phyloP scores from a whole-genome alignment of 2,797 vertebrate species.

The Acanthiza pusilla region DNA sequence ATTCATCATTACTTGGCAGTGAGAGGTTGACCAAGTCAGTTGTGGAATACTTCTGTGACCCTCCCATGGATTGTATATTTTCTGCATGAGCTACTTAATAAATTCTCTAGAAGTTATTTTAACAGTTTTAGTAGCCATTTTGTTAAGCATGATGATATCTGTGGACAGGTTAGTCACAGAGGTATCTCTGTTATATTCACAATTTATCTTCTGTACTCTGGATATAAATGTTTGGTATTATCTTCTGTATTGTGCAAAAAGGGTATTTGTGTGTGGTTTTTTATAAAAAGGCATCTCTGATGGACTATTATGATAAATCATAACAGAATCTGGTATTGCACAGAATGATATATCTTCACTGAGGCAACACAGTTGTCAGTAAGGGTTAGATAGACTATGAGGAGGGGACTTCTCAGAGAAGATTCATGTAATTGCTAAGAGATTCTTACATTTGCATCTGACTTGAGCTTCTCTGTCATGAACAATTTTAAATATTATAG shows the following conservation, averaged over 20 bases:
- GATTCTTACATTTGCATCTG: neutral
- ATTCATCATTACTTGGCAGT: slow-evolving; percentile 17
- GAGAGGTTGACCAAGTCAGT: slow-evolving; percentile 8
- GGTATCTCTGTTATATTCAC: neutral
- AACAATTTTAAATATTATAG: neutral
- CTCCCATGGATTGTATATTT: neutral
- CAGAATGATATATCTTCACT: neutral
- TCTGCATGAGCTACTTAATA: neutral
- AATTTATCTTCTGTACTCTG: neutral
- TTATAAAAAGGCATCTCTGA: neutral
- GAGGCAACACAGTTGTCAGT: neutral
- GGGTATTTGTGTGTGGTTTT: neutral
- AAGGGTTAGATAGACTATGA: neutral
- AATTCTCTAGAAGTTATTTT: neutral
- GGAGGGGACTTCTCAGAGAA: neutral
- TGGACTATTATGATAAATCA: neutral
- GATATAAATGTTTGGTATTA: neutral
- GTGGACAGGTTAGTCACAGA: neutral
- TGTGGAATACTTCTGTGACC: neutral
- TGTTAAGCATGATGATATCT: neutral
- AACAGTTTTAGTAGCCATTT: neutral
- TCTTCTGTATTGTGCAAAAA: neutral
- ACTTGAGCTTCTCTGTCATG: neutral
- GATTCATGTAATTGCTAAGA: neutral
- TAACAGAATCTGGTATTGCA: neutral